Conservation (phyloP, 1,140 invertebrate genomes). For the Alviniconcha marisindica region DNA sequence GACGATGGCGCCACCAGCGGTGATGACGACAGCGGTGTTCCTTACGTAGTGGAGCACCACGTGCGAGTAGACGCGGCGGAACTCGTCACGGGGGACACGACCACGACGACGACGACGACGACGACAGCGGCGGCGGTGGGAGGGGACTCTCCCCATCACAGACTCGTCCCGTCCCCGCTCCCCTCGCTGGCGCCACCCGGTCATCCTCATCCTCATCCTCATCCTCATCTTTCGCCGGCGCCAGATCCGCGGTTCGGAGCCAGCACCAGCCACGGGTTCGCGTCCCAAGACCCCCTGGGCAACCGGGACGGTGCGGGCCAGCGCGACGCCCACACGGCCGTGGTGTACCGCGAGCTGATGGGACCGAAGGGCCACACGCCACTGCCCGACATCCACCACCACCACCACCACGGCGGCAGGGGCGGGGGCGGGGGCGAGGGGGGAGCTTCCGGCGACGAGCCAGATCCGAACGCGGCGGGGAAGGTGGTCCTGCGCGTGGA, state of each 20-base stretch:
- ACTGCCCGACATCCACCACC: not conserved
- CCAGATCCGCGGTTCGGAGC: not conserved
- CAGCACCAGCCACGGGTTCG: not conserved
- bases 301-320: not conserved
- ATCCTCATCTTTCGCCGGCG: not conserved
- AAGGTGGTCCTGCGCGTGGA: constrained; percentile 58
- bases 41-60: too few species aligned
- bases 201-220: too few species aligned
- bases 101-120: not conserved
- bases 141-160: not conserved
- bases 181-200: not conserved
- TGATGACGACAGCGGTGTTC: too few species aligned
- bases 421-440: too few species aligned
- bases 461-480: not conserved
- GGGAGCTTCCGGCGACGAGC: too few species aligned
- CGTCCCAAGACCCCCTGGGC: not conserved
- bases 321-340: not conserved
- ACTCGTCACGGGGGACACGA: not conserved
- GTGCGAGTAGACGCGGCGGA: not conserved
- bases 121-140: not conserved
- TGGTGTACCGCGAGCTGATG: not conserved
- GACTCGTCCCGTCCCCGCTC: not conserved
- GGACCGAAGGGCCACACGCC: too few species aligned
- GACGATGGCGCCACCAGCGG: too few species aligned
- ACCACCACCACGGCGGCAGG: not conserved